Conservation (phyloP, 2,888 invertebrate genomes). For the Dyspetes luteomarginatus region DNA sequence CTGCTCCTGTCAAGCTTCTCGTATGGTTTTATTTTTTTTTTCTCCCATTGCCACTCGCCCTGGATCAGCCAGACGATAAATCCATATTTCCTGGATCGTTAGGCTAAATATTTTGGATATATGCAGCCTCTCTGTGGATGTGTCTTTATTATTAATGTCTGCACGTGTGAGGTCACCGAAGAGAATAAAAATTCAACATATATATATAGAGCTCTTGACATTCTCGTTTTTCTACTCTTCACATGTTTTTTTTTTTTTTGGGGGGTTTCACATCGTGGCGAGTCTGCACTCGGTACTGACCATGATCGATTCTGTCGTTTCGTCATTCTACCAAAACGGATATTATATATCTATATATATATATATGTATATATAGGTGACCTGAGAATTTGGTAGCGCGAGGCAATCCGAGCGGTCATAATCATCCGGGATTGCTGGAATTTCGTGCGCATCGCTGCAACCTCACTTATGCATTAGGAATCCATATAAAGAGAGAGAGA, state of each 20-base stretch:
- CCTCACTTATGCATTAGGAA: constrained; percentile 52
- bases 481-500: constrained; percentile 1
- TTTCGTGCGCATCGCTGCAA: constrained; percentile 73
- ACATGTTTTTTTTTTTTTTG: neutral
- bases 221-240: too few relatives aligned
- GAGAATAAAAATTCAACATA: constrained; percentile 31
- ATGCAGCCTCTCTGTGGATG: neutral
- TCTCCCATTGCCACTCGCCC: constrained; percentile 15
- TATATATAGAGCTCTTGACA: constrained; percentile 6
- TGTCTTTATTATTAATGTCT: constrained; percentile 29
- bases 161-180: neutral
- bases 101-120: constrained; percentile 1
- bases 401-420: constrained; percentile 77
- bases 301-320: constrained; percentile 56
- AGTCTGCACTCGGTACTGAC: constrained; percentile 20
- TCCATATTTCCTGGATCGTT: constrained; percentile 54
- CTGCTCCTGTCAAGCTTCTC: constrained; percentile 39
- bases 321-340: constrained; percentile 51
- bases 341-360: neutral
- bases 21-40: constrained; percentile 39
- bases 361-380: constrained; percentile 15
- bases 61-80: constrained; percentile 44
- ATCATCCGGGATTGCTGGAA: constrained; percentile 79
- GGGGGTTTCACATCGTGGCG: neutral
- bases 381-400: constrained; percentile 71